Conservation (phyloP, 2,113 vertebrate species). For the Hippocampus abdominalis region DNA sequence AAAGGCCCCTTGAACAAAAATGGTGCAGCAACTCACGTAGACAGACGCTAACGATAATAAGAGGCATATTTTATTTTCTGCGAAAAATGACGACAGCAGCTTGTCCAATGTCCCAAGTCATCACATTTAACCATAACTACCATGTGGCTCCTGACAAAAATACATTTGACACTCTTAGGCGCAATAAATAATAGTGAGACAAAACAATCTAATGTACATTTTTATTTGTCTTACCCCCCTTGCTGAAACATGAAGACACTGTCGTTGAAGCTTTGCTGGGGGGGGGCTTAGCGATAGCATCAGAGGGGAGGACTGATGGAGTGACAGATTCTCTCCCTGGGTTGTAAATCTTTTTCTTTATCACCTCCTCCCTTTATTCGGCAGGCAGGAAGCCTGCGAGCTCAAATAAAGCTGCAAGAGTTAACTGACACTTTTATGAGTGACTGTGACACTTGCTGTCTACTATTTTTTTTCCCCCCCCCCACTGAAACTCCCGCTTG, state of each 20-base stretch:
- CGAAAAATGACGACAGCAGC: no score
- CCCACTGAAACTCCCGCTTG: background rate
- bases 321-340: conserved; percentile 30
- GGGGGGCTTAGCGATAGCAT: conserved; percentile 32
- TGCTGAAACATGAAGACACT: conserved; percentile 7
- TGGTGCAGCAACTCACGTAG: background rate
- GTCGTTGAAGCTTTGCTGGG: background rate
- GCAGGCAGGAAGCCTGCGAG: conserved; percentile 7
- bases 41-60: background rate
- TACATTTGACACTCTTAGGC: conserved; percentile 11
- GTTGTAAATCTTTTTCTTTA: conserved; percentile 63
- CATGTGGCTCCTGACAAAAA: background rate
- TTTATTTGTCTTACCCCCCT: conserved; percentile 10
- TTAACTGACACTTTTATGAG: conserved; percentile 29
- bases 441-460: background rate
- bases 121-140: background rate
- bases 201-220: background rate
- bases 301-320: conserved; percentile 36
- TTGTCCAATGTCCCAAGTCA: background rate
- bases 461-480: background rate
- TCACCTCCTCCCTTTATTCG: conserved; percentile 40
- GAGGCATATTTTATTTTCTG: background rate
- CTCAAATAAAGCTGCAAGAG: conserved; percentile 50
- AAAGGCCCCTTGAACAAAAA: background rate
- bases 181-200: conserved; percentile 1